phyloP scores from a whole-genome alignment of 2,888 invertebrate species.

The Nesidiocoris tenuis region DNA sequence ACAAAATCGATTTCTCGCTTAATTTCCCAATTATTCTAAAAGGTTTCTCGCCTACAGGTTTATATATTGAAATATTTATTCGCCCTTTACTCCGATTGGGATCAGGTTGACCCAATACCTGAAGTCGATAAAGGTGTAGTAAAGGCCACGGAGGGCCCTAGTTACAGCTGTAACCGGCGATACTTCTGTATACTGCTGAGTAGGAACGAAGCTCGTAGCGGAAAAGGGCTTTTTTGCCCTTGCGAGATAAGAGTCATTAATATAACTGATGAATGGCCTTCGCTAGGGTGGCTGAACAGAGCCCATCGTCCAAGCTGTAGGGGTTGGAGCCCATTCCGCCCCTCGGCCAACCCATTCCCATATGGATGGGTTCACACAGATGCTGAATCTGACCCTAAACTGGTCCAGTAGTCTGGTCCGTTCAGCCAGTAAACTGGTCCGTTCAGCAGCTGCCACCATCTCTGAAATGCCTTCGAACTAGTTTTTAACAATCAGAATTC shows the following conservation, averaged over 20 bases:
- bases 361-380: neutral
- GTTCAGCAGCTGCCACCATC: too few species aligned
- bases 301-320: neutral
- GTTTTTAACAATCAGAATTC: too few species aligned
- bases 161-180: too few species aligned
- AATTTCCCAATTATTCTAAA: too few species aligned
- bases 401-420: too few species aligned
- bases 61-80: too few species aligned
- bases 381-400: neutral
- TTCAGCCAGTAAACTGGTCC: too few species aligned
- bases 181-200: neutral
- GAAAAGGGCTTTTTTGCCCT: neutral
- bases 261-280: slow-evolving; percentile 26
- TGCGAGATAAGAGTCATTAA: slow-evolving; percentile 27
- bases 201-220: neutral
- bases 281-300: neutral
- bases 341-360: neutral
- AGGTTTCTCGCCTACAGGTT: too few species aligned
- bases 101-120: too few species aligned
- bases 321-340: neutral
- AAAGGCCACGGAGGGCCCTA: neutral
- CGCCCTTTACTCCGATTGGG: too few species aligned
- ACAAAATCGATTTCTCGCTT: too few species aligned
- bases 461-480: too few species aligned
- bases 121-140: neutral